Evolutionary conservation across 2,888 invertebrate genomes (phyloP).

Genomic region (Merodon equestris): DNA sequence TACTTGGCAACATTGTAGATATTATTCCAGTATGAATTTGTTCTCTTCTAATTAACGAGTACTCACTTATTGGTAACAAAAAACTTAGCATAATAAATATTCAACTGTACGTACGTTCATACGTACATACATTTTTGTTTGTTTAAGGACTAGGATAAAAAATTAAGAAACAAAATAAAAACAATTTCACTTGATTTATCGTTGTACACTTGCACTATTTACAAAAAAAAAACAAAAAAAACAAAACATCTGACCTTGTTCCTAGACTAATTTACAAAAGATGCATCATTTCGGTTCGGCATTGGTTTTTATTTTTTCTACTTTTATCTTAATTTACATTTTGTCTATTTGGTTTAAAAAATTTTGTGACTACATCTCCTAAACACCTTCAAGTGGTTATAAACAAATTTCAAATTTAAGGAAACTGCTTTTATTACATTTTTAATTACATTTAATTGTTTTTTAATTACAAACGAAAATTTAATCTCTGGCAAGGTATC

Average conservation of each 20-base stretch:
- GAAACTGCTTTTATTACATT: neutral
- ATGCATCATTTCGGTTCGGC: constrained; percentile 44
- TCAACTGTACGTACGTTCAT: constrained; percentile 13
- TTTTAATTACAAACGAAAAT: neutral
- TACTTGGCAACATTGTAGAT: constrained; percentile 41
- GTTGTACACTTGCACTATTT: no score
- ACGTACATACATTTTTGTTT: constrained; percentile 10
- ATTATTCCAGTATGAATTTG: constrained; percentile 20
- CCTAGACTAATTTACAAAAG: no score
- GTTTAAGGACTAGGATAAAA: constrained; percentile 63
- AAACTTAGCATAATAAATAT: constrained; percentile 52
- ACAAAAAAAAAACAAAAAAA: constrained; percentile 12
- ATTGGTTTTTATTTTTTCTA: neutral
- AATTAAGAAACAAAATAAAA: constrained; percentile 19
- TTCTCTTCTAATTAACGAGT: constrained; percentile 12
- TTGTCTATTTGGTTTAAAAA: neutral
- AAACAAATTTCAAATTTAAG: constrained; percentile 1
- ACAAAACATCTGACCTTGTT: no score
- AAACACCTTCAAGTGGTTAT: constrained; percentile 16
- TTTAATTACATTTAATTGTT: no score
- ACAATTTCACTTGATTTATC: constrained; percentile 11
- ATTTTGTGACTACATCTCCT: no score
- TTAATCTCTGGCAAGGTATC: constrained; percentile 49
- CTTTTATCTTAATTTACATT: neutral
- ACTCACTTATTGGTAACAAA: neutral